phyloP scores from a whole-genome alignment of 2,888 invertebrate genomes.

The Epinotia bilunana region DNA sequence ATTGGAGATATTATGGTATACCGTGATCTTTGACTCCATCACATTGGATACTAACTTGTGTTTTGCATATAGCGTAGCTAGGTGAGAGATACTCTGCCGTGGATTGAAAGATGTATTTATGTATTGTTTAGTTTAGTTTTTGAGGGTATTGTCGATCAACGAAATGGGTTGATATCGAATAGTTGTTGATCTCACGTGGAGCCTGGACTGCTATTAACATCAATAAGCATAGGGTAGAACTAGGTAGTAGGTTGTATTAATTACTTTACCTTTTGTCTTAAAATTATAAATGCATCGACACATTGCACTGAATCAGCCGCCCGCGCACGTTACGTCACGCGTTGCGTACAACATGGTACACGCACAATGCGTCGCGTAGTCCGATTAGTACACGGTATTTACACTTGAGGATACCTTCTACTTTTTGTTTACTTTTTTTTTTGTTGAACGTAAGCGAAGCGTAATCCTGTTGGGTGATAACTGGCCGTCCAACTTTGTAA shows the following conservation, averaged over 20 bases:
- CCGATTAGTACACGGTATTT: neutral
- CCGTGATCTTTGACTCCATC: too few species aligned
- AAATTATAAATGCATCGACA: slow-evolving; percentile 19
- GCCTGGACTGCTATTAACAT: neutral
- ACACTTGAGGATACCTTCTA: neutral
- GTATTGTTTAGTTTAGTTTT: too few species aligned
- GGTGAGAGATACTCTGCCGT: too few species aligned
- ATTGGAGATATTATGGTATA: too few species aligned
- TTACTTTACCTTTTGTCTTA: slow-evolving; percentile 14
- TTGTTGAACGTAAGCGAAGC: too few species aligned
- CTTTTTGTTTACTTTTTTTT: neutral
- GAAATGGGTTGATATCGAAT: neutral
- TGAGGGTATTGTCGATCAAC: too few species aligned
- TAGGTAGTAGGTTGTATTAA: neutral
- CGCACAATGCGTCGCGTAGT: slow-evolving; percentile 15
- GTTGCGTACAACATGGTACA: slow-evolving; percentile 18
- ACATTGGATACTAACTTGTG: too few species aligned
- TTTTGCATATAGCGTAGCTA: too few species aligned
- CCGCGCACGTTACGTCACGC: slow-evolving; percentile 16
- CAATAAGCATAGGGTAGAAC: neutral
- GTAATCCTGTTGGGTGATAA: too few species aligned
- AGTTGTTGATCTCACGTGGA: neutral
- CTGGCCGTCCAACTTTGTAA: too few species aligned
- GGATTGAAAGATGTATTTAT: too few species aligned
- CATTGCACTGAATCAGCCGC: slow-evolving; percentile 19